Evolutionary conservation across 1,140 invertebrate species (phyloP).

Genomic region (Chrysomallon squamiferum): DNA sequence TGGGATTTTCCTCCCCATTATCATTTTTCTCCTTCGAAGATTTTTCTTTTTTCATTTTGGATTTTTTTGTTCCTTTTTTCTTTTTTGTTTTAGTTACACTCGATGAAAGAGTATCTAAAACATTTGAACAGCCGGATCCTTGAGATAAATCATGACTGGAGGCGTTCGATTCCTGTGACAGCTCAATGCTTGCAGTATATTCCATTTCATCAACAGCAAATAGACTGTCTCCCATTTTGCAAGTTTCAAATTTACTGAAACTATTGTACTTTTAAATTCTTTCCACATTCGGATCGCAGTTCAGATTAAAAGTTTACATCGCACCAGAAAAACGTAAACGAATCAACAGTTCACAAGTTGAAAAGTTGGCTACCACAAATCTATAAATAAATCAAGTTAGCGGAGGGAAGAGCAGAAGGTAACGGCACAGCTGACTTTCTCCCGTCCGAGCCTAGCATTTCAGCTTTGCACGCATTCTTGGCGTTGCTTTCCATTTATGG

Average conservation of each 20-base stretch:
- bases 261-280: background rate
- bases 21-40: conserved; percentile 15
- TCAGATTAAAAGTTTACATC: conserved; percentile 4
- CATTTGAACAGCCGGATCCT: conserved; percentile 8
- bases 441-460: conserved; percentile 26
- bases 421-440: conserved; percentile 35
- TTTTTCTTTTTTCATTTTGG: conserved; percentile 41
- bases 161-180: conserved; percentile 28
- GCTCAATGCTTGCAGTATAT: conserved; percentile 7
- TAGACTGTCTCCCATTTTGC: conserved; percentile 7
- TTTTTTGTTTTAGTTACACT: conserved; percentile 22
- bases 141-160: conserved; percentile 22
- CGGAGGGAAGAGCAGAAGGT: conserved; percentile 24
- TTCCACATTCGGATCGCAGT: conserved; percentile 8
- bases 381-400: conserved; percentile 26
- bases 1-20: conserved; percentile 16
- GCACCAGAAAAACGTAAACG: conserved; percentile 11
- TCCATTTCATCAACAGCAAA: conserved; percentile 2
- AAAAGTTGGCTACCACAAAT: conserved; percentile 17
- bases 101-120: background rate
- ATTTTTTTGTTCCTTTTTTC: conserved; percentile 32
- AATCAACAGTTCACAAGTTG: conserved; percentile 12
- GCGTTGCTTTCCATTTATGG: conserved; percentile 56
- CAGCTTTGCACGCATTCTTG: conserved; percentile 38
- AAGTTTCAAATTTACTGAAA: background rate